Conservation (phyloP, 2,797 vertebrate species). For the Apogon talboti region DNA sequence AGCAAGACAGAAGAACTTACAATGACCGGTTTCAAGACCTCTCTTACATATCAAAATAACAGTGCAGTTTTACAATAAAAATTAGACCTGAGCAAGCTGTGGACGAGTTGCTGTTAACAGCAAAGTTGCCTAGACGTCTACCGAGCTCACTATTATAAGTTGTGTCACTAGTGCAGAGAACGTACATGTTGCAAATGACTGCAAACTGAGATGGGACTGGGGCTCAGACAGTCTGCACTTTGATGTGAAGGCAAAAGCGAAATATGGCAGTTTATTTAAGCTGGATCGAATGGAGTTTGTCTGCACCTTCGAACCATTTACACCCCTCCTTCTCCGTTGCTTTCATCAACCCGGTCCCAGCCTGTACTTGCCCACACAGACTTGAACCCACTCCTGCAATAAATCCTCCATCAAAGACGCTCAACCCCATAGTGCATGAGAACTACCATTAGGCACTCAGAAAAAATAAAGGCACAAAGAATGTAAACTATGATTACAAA, state of each 20-base stretch:
- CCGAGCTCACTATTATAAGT: slow-evolving; percentile 38
- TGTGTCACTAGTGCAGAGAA: slow-evolving; percentile 26
- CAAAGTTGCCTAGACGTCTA: slow-evolving; percentile 18
- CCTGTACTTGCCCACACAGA: slow-evolving; percentile 67
- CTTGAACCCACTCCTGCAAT: slow-evolving; percentile 70
- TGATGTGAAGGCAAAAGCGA: slow-evolving; percentile 70
- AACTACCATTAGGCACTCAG: slow-evolving; percentile 44
- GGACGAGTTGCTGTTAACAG: slow-evolving; percentile 17
- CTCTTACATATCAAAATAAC: slow-evolving; percentile 33
- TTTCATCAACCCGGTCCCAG: slow-evolving; percentile 68
- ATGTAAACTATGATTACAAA: slow-evolving; percentile 48
- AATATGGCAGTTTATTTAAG: slow-evolving; percentile 85
- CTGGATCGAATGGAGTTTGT: slow-evolving; percentile 88
- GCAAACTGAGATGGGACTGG: slow-evolving; percentile 67
- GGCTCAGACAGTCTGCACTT: slow-evolving; percentile 75
- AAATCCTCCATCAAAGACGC: slow-evolving; percentile 80
- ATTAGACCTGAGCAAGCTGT: slow-evolving; percentile 13
- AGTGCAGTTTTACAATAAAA: slow-evolving; percentile 22
- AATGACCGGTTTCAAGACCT: slow-evolving; percentile 35
- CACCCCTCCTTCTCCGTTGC: slow-evolving; percentile 52
- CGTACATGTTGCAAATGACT: slow-evolving; percentile 46
- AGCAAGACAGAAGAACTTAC: slow-evolving; percentile 23
- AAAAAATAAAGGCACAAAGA: slow-evolving; percentile 35
- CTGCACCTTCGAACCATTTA: slow-evolving; percentile 89
- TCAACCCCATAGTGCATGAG: slow-evolving; percentile 57